Evolutionary conservation across 2,113 vertebrate genomes (phyloP).

Genomic region (Notechis scutatus): DNA sequence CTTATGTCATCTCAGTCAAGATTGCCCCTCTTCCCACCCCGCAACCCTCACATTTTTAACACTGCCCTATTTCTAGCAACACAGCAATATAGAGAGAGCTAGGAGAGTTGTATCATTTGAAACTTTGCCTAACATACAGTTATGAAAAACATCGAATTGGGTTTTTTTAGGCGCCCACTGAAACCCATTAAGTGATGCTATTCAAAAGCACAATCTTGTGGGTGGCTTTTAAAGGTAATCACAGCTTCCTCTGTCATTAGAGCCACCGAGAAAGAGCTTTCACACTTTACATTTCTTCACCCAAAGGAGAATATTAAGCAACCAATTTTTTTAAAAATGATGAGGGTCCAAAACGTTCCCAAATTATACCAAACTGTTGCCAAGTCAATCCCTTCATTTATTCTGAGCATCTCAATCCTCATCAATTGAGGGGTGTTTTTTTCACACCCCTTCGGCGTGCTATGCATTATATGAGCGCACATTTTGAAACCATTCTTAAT

Average conservation of each 20-base stretch:
- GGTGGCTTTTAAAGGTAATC: slow-evolving; percentile 2
- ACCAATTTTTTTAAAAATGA: slow-evolving; percentile 54
- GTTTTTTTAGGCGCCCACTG: background rate
- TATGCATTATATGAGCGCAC: background rate
- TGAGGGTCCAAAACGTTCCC: slow-evolving; percentile 67
- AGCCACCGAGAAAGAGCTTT: background rate
- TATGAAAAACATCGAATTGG: background rate
- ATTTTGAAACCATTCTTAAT: background rate
- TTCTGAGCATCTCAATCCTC: slow-evolving; percentile 73
- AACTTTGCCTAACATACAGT: background rate
- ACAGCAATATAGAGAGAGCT: background rate
- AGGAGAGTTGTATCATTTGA: background rate
- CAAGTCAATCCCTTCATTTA: slow-evolving; percentile 70
- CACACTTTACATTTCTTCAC: slow-evolving; percentile 30
- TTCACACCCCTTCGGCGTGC: slow-evolving; percentile 57
- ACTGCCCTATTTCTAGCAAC: background rate
- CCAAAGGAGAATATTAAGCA: slow-evolving; percentile 60
- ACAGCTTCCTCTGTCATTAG: slow-evolving; percentile 25
- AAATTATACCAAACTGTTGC: slow-evolving; percentile 68
- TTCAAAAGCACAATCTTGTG: slow-evolving; percentile 7
- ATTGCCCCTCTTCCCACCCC: background rate
- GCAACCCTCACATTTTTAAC: slow-evolving; percentile 18
- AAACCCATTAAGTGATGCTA: background rate
- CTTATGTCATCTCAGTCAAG: background rate
- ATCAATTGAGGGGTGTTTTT: slow-evolving; percentile 53